Base-by-base conservation (phyloP, 2,797 vertebrate species). In the Crocodylus rhombifer region DNA sequence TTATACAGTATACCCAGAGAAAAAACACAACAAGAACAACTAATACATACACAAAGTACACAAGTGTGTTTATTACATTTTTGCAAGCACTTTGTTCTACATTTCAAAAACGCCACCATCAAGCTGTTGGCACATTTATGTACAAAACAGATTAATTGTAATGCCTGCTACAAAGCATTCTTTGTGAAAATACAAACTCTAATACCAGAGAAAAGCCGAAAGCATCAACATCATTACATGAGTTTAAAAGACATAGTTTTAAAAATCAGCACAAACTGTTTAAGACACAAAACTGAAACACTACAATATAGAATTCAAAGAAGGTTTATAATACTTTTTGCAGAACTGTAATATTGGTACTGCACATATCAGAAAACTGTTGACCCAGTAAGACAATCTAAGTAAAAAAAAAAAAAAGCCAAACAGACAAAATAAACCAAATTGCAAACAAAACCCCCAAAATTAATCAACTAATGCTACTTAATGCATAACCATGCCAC, bases 101-200 rank as follows among this genome's bases (percentile, higher is more conserved):
- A 99, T 98, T 99, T 99, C 99, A 99, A 99, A 99, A 98, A 98
- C 97, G 99, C 99, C 99, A 99, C 98, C 99, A 98, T 99, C 98
- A 99, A 99, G 99, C 99, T 99, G 98, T 99, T 99, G 99, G 99
- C 99, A 99, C 99, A 99, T 99, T 98, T 99, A 99, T 99, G 98
- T 99, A 99, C 99, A 99, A 99, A 99, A 99, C 99, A 99, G 98
- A 99, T 98, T 98, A 97, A 98, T 98, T 98, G 97, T 98, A 99
- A 99, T 99, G 98, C 98, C 98, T 98, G 98, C 98, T 99, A 99
- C 99, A 98, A 99, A 99, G 99, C 99, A 99, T 99, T 99, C 98
- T 98, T 98, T 98, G 98, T 99, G 98, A 99, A 99, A 98, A 99
- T 99, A 99, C 99, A 99, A 99, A 99, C 98, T 99, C 98, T 98